These are phyloP conservation scores for Chaetura pelagica DNA, from an alignment of 2,113 vertebrate species.

Conservation along the genomic window DNA sequence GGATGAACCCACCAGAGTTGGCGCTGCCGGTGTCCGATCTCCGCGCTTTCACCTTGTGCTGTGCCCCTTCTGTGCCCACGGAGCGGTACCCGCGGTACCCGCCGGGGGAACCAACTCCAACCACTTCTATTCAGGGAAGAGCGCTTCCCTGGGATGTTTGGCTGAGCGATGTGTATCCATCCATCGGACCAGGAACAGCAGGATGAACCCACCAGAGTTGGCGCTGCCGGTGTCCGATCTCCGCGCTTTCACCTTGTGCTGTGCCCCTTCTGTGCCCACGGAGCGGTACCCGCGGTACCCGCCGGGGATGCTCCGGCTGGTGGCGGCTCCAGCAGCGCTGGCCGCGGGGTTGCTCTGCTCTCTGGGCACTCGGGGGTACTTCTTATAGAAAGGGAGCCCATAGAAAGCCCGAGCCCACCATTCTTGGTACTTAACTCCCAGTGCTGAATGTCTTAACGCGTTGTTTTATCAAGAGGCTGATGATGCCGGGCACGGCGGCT, in stretches of 20 bases:
- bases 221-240: not conserved
- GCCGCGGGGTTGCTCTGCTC: not conserved
- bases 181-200: not conserved
- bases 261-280: accelerated
- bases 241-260: accelerated
- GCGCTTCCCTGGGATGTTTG: not conserved
- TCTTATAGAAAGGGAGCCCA: not conserved
- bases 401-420: not conserved
- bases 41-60: accelerated
- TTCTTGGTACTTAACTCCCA: not conserved
- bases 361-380: not conserved
- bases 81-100: not conserved
- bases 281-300: not conserved
- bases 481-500: not conserved
- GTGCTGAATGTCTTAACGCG: not conserved
- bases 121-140: not conserved
- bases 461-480: not conserved
- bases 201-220: not conserved
- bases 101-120: not conserved
- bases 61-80: accelerated
- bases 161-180: not conserved
- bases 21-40: not conserved
- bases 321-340: not conserved
- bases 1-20: not conserved
- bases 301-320: not conserved